Conservation (phyloP, 2,797 vertebrate species). For the Melanotaenia maccullochi region DNA sequence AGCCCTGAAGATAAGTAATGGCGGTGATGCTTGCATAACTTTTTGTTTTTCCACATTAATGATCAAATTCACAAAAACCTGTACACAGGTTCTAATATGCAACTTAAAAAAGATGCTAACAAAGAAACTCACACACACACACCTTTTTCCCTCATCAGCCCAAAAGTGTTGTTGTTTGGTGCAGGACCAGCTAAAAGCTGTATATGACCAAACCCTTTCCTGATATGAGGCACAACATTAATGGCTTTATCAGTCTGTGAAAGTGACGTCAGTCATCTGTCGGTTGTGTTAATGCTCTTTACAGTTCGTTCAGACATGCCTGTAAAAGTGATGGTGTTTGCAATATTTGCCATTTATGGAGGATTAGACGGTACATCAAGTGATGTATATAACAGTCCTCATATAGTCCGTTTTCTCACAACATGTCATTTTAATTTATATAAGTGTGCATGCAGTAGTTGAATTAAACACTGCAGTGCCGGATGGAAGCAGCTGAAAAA, state of each 20-base stretch:
- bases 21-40: not conserved
- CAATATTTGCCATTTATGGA: not conserved
- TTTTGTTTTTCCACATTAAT: not conserved
- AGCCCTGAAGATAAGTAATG: not conserved
- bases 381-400: not conserved
- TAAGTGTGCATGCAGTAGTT: not conserved
- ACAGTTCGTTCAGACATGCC: not conserved
- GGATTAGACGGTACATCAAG: not conserved
- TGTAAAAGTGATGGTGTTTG: not conserved
- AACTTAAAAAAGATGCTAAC: too few relatives aligned
- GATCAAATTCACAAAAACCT: too few relatives aligned
- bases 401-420: not conserved
- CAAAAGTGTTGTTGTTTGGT: not conserved
- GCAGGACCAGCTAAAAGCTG: not conserved
- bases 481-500: not conserved
- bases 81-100: too few relatives aligned
- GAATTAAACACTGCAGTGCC: not conserved
- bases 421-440: not conserved
- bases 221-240: not conserved
- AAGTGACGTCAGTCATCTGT: not conserved
- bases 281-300: not conserved
- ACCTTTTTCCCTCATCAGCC: too few relatives aligned
- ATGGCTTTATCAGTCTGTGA: not conserved
- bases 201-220: not conserved
- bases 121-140: not conserved